A percentile compares a stretch with the other conserved stretches of the same genome.
These are phyloP conservation scores for Hyposmocoma kahamanoa DNA, from an alignment of 1,140 invertebrate species.

Conservation along the genomic window DNA sequence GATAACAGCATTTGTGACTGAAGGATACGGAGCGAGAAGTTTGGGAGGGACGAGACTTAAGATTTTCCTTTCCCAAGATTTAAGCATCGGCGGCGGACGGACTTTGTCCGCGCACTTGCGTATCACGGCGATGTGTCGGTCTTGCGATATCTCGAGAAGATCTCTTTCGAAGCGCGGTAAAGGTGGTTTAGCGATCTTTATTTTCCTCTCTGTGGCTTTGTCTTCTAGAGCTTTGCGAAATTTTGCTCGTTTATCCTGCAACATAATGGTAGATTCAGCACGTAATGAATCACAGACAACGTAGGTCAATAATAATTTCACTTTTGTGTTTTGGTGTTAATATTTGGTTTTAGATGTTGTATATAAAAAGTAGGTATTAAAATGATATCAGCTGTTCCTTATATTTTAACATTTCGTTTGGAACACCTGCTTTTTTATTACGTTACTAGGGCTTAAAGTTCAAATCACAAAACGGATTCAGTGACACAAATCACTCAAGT, in stretches of 20 bases:
- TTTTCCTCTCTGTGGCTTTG: conserved; percentile 47
- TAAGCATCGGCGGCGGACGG: conserved; percentile 60
- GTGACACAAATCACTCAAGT: too few species aligned
- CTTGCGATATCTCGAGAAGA: conserved; percentile 47
- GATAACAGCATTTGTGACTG: conserved; percentile 59
- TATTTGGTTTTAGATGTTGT: too few species aligned
- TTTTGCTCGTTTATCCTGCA: conserved; percentile 54
- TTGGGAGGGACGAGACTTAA: conserved; percentile 54
- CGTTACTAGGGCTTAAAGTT: too few species aligned
- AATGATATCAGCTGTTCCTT: too few species aligned
- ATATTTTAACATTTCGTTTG: too few species aligned
- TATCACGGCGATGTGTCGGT: conserved; percentile 50
- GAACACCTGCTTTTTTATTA: too few species aligned
- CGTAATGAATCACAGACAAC: neutral
- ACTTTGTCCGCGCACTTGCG: conserved; percentile 54
- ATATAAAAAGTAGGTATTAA: too few species aligned
- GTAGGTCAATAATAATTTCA: too few species aligned
- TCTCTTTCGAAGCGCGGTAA: conserved; percentile 38
- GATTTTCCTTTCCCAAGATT: conserved; percentile 72
- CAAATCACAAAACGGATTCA: too few species aligned
- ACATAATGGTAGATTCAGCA: conserved; percentile 6
- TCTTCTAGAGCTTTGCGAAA: conserved; percentile 54
- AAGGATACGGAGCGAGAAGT: conserved; percentile 51
- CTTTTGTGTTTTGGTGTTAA: too few species aligned
- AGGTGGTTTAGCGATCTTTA: conserved; percentile 40